These are phyloP conservation scores for Drosophila teissieri DNA, from an alignment of 1,140 invertebrate species.

Conservation along the genomic window DNA sequence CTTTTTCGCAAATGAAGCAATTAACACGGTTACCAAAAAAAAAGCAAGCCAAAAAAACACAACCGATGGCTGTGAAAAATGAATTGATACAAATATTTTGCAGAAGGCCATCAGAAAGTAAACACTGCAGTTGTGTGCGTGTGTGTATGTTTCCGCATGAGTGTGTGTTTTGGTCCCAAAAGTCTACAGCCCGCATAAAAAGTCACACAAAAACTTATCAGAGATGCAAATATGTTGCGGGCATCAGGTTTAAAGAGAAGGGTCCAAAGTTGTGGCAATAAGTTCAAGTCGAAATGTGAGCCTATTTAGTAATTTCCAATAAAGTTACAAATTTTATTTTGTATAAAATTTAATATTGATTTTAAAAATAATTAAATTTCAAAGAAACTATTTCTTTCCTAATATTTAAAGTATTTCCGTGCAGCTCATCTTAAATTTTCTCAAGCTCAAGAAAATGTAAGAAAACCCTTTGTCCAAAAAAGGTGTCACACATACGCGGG, in stretches of 20 bases:
- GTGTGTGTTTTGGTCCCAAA: conserved; percentile 44
- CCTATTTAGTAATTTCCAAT: no score
- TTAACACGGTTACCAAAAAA: conserved; percentile 50
- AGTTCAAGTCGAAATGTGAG: no score
- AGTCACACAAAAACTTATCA: conserved; percentile 70
- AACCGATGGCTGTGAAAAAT: conserved; percentile 58
- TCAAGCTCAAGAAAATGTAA: conserved; percentile 1
- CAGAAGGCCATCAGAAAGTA: conserved; percentile 69
- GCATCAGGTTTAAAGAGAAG: conserved; percentile 16
- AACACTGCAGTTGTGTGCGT: conserved; percentile 52
- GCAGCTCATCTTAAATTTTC: conserved; percentile 17
- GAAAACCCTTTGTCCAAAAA: conserved; percentile 41
- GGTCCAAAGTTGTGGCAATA: conserved; percentile 28
- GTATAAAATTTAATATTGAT: background rate
- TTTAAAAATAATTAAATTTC: no score
- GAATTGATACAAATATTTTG: conserved; percentile 76
- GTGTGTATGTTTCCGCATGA: conserved; percentile 4
- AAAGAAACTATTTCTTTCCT: no score
- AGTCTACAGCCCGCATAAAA: conserved; percentile 77
- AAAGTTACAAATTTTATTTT: background rate
- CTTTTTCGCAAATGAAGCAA: conserved; percentile 81
- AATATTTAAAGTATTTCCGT: background rate
- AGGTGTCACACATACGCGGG: conserved; percentile 44
- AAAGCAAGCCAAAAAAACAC: conserved; percentile 22
- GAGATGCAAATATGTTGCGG: conserved; percentile 71